Percentiles rank a stretch among this genome's conserved stretches.
phyloP scores from a whole-genome alignment of 2,888 invertebrate genomes.

The Sipha maydis region DNA sequence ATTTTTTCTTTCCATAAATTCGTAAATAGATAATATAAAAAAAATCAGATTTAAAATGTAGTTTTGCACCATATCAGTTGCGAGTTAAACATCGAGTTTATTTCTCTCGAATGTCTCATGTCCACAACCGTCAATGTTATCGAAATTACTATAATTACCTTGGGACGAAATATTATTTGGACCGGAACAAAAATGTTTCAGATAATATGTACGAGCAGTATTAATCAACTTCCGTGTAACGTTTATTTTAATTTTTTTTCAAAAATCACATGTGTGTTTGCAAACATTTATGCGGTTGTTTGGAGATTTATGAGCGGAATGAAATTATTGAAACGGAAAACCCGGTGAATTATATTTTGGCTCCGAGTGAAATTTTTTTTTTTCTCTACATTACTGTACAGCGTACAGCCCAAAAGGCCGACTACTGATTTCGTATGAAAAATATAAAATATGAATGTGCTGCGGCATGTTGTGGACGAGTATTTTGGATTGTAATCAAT shows the following conservation, averaged over 20 bases:
- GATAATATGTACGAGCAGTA: no score
- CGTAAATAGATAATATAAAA: no score
- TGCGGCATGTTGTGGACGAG: neutral
- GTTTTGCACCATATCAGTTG: no score
- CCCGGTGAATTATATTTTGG: conserved; percentile 3
- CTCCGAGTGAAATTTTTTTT: neutral
- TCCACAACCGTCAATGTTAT: neutral
- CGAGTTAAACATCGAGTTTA: no score
- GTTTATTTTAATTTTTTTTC: neutral
- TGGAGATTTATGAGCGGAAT: conserved; percentile 31
- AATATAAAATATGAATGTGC: neutral
- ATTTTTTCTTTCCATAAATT: no score
- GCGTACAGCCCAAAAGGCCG: neutral
- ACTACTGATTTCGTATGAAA: neutral
- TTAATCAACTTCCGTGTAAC: neutral
- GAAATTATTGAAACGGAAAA: conserved; percentile 53
- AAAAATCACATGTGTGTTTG: neutral
- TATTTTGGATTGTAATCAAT: no score
- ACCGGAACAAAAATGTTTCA: no score
- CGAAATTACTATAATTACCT: neutral
- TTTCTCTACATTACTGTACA: neutral
- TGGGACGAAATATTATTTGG: neutral
- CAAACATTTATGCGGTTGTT: neutral
- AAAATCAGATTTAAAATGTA: no score
- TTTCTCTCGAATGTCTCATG: neutral